Evolutionary conservation across 2,797 vertebrate species (phyloP).

Genomic region (Coracias cyanogaster): DNA sequence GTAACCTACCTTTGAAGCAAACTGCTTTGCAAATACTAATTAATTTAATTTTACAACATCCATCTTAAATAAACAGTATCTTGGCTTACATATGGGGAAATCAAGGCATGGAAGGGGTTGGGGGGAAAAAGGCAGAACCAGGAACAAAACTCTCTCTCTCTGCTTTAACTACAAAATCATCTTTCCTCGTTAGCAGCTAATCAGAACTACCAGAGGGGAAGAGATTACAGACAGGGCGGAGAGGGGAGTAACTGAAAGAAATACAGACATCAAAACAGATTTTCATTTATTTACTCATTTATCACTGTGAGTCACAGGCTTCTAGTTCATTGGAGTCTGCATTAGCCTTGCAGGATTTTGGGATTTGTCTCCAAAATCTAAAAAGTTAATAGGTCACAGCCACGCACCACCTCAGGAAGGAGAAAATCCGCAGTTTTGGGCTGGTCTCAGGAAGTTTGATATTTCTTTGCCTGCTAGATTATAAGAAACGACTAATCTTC

Average conservation of each 20-base stretch:
- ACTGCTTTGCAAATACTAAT: neutral
- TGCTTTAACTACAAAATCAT: conserved; percentile 53
- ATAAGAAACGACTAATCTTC: neutral
- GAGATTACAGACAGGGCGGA: conserved; percentile 48
- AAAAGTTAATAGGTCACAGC: neutral
- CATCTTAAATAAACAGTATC: neutral
- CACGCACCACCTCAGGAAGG: neutral
- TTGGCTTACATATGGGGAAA: neutral
- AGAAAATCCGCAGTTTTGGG: neutral
- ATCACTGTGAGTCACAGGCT: neutral
- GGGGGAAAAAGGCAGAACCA: neutral
- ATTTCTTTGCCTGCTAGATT: neutral
- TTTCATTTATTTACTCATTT: conserved; percentile 23
- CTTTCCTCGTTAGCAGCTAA: conserved; percentile 60
- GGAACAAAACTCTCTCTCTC: neutral
- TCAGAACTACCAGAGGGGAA: conserved; percentile 57
- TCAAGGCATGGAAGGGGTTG: neutral
- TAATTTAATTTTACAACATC: neutral
- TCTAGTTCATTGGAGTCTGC: neutral
- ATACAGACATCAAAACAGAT: conserved; percentile 52
- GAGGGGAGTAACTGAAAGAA: conserved; percentile 39
- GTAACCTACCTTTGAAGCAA: neutral
- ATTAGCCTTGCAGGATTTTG: neutral
- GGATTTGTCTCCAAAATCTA: neutral
- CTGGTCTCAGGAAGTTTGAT: neutral